Evolutionary conservation across 2,888 invertebrate genomes (phyloP), one percentile per base, ranked within the genome.

Genomic region (Andrena dorsata): DNA sequence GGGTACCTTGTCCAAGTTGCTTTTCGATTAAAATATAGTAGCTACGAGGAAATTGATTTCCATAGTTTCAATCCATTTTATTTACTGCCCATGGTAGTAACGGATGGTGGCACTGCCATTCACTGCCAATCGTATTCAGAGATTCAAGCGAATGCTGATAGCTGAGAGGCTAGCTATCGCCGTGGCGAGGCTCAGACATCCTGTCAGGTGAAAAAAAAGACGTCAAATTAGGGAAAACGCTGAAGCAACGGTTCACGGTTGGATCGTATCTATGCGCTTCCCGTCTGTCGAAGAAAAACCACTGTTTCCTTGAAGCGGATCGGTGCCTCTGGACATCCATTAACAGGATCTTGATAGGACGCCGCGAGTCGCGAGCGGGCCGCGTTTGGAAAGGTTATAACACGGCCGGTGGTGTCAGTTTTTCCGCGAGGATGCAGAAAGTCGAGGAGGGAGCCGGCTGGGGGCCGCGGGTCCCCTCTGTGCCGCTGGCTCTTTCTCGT

Each of bases 371-470:
- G 53, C 26, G 23, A 51, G 41, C 41, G 51, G 58, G 23, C 73
- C 81, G 73, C 81, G 74, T 81, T 82, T 81, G 71, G 82, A 51
- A 81, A 82, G 81, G 63, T 75, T 66, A 60, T 78, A 80, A 70
- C 71, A n/a, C 65, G 68, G 64, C 47, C 64, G 66, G 8, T 56
- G 61, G 71, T 71, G 81, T 71, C 65, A 73, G 81, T 84, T 86
- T 86, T 86, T 73, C 82, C 82, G 70, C 61, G 63, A 56, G 61
- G 58, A 60, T 13, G 26, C 71, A 53, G 66, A 75, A 61, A 75
- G 65, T n/a, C 58, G 58, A 26, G 58, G 28, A 58, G 26, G 58
- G 16, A 28, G 60, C 41, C 13, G 47, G 20, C 28, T 10, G 13
- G 13, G 6, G 20, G 60, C 13, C 20, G 26, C 26, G 32, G 26